Base-by-base conservation (phyloP, 2,797 vertebrate species). In the Falco novaeseelandiae region DNA sequence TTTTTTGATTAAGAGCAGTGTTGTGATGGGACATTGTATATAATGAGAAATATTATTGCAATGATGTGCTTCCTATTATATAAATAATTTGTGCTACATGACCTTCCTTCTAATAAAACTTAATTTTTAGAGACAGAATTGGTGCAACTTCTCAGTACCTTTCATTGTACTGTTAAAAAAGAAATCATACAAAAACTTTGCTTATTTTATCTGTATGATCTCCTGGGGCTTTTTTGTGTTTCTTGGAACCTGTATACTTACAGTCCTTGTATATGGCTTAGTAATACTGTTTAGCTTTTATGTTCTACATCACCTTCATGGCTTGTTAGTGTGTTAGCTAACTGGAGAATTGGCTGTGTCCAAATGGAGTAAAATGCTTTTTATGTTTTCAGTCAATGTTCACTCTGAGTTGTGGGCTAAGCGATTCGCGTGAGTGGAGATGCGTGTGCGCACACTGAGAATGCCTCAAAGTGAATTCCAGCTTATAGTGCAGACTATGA, bases 241-340 rank as follows among this genome's bases (percentile, higher is more conserved):
- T 87, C 32, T 63, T 83, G 38, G 16, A 22, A 65, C 14, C 6
- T 29, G 3, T 70, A 8, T 58, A 7, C 1, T 79, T 27, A 14
- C 3, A 29, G 9, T 38, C 1, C 1, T 30, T 87, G 3, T 4
- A 27, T 40, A 14, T 77, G 51, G 10, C 26, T 91, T 4, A 8
- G 23, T 72, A 51, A 51, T 25, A 10, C 5, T 78, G 2, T 58
- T 73, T 66, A 36, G 10, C 49, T 22, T 91, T 36, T 38, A 22
- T 0, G 3, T 12, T 16, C 18, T 66, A 0, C 4, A 5, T 36
- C n/a, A 40, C 10, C 10, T 79, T 76, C 6, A 16, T 76, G 42
- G 34, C 12, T 61, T 62, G 10, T 69, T 71, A 54, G 10, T 42
- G 26, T 34, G 8, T 40, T 55, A 85, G 6, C 36, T 65, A 65